Evolutionary conservation across 2,888 invertebrate genomes (phyloP), one percentile per base, ranked within the genome.

Genomic region (Cyrtodaria siliqua): DNA sequence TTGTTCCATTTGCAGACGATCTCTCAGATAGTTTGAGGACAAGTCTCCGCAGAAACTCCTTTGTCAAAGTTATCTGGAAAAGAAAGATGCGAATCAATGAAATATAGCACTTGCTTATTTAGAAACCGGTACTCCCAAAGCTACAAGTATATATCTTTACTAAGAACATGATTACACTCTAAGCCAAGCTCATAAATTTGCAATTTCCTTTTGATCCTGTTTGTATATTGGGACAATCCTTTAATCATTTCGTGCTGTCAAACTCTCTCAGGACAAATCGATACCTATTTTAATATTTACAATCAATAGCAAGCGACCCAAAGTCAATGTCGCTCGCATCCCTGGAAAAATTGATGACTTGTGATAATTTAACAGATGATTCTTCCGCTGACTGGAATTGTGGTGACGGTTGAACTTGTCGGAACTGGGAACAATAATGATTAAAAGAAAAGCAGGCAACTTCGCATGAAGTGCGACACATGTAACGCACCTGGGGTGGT

Each of bases 121-220:
- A 47, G 20, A 52, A 52, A 62, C 50, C 50, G 52, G 24, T 62
- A 29, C 38, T 29, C 27, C 40, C 52, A 50, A 62, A 62, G 62
- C 62, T 38, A 38, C 38, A 40, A 67, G 59, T 59, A 50, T 67
- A 53, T 61, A 24, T 18, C 27, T 53, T 47, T 18, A 49, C 26
- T 57, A 27, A 49, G 70, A 70, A 66, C 66, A 64, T 61, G 56
- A 66, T 59, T 56, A 57, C 53, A 44, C 38, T 18, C n/a, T 61
- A 53, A 76, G 59, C 64, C 75, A 50, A 55, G 55, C 56, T 61
- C 61, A 66, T 66, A 61, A 62, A 56, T 59, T 70, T 70, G 67
- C 63, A 72, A 77, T 77, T 71, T 72, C 56, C 63, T 50, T 71
- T 71, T 77, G 77, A 77, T 71, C 71, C 67, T 20, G 38, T 57